These are phyloP conservation scores for Ivindomyrus marchei DNA, from an alignment of 2,113 vertebrate genomes.

Conservation along the genomic window DNA sequence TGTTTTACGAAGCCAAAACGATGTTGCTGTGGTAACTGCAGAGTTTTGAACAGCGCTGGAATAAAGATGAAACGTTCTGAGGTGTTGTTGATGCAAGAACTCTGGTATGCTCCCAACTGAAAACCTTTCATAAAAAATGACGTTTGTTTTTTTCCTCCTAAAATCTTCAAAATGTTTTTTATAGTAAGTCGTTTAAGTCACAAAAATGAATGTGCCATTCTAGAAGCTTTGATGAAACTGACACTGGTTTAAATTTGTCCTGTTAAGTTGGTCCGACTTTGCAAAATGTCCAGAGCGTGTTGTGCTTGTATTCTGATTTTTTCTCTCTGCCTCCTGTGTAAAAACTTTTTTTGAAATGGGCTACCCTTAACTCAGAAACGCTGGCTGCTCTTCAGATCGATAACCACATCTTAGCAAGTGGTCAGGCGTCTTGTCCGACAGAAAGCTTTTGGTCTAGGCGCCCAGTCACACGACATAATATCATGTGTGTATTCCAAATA, in stretches of 20 bases:
- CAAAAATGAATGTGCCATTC: background rate
- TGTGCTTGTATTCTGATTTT: background rate
- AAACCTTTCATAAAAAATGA: background rate
- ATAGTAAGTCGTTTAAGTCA: background rate
- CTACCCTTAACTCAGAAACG: background rate
- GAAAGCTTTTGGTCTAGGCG: background rate
- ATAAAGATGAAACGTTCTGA: background rate
- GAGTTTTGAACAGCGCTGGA: background rate
- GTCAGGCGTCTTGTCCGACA: background rate
- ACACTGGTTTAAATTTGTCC: background rate
- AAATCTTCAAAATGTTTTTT: background rate
- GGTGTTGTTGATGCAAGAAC: background rate
- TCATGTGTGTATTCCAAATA: background rate
- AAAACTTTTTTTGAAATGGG: background rate
- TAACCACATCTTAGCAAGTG: background rate
- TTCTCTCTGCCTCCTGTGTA: background rate
- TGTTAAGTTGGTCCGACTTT: background rate
- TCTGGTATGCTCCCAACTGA: background rate
- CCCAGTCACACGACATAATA: background rate
- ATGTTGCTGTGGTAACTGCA: constrained; percentile 7
- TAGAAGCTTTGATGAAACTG: background rate
- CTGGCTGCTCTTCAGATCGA: background rate
- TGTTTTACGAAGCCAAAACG: background rate
- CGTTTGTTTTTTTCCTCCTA: background rate
- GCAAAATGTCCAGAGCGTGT: background rate